Conservation (phyloP, 2,888 invertebrate genomes). For the Heterodera filipjevi region DNA sequence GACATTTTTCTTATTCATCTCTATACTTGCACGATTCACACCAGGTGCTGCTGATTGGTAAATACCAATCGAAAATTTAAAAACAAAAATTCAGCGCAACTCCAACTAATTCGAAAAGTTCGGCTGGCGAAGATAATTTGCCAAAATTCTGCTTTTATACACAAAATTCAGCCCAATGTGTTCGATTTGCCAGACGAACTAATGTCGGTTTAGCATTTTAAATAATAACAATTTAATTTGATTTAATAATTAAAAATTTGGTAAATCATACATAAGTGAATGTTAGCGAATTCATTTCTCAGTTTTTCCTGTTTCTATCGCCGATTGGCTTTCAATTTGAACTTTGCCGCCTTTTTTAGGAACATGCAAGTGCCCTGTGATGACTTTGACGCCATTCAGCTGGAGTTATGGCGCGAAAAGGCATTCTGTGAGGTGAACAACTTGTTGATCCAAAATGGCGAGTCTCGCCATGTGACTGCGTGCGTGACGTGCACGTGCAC, state of each 20-base stretch:
- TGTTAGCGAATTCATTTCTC: too few species aligned
- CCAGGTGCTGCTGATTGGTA: conserved; percentile 65
- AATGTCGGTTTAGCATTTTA: conserved; percentile 35
- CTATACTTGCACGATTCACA: conserved; percentile 61
- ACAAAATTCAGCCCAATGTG: conserved; percentile 83
- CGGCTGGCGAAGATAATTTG: conserved; percentile 85
- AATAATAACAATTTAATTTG: too few species aligned
- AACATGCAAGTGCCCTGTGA: conserved; percentile 62
- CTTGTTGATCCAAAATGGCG: conserved; percentile 58
- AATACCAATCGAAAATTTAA: neutral
- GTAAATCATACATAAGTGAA: too few species aligned
- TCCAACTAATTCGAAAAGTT: conserved; percentile 82
- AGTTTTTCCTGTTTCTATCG: too few species aligned
- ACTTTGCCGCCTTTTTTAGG: too few species aligned
- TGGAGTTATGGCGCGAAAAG: conserved; percentile 62
- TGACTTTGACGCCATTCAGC: conserved; percentile 60
- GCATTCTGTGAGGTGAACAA: conserved; percentile 62
- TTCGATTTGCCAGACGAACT: conserved; percentile 78
- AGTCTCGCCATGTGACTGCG: conserved; percentile 58
- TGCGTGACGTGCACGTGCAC: conserved; percentile 56
- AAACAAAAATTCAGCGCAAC: conserved; percentile 70
- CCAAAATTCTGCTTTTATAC: conserved; percentile 80
- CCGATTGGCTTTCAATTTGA: too few species aligned
- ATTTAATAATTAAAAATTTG: too few species aligned
- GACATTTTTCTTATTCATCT: too few species aligned